phyloP scores from a whole-genome alignment of 2,797 vertebrate species.

The Salarias fasciatus region DNA sequence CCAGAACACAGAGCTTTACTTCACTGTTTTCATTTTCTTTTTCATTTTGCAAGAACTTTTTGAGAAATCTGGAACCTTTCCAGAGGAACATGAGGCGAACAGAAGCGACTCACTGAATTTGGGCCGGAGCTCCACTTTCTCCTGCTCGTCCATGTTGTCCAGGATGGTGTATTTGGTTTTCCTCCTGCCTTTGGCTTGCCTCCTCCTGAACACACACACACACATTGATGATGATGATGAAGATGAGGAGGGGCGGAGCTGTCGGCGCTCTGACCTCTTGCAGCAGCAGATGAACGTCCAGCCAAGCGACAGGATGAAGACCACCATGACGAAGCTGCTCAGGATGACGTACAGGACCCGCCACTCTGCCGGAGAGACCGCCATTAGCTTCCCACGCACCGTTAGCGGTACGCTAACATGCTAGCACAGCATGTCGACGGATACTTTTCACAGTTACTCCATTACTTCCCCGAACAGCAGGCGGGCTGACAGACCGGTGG shows the following conservation, averaged over 20 bases:
- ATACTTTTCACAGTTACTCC: no score
- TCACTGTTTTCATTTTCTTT: no score
- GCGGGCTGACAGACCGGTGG: no score
- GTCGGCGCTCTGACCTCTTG: conserved; percentile 80
- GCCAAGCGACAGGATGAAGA: conserved; percentile 77
- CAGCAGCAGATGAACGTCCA: conserved; percentile 91
- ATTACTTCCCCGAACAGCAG: no score
- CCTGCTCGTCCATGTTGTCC: conserved; percentile 94
- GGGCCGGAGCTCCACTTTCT: conserved; percentile 90
- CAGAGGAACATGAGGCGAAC: not conserved
- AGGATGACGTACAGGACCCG: conserved; percentile 87
- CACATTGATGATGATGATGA: no score
- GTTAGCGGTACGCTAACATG: no score
- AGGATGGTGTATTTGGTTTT: conserved; percentile 93
- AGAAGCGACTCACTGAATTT: conserved; percentile 85
- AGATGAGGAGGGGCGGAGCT: no score
- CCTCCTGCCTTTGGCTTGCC: conserved; percentile 87
- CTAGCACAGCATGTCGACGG: no score
- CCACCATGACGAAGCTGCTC: conserved; percentile 79
- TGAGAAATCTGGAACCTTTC: no score
- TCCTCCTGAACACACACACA: conserved; percentile 75
- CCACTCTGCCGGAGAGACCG: conserved; percentile 85
- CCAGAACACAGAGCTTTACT: no score
- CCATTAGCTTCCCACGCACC: no score
- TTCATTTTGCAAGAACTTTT: no score